Evolutionary conservation across 2,797 vertebrate species (phyloP).

Genomic region (Dryobates pubescens): DNA sequence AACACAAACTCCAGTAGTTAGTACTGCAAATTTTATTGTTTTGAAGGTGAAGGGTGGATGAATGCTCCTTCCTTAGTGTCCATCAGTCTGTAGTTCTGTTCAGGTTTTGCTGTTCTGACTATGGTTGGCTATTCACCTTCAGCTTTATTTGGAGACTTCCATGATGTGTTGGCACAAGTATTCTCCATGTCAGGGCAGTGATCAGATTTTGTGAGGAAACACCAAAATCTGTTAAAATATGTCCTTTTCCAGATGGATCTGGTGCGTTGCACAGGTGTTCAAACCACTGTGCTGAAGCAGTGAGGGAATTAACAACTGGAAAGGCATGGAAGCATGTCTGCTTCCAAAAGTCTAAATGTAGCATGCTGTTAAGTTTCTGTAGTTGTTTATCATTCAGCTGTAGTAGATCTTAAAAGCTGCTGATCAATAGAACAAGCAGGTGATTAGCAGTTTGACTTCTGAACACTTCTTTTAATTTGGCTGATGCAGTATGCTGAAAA

Average conservation of each 20-base stretch:
- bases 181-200: background rate
- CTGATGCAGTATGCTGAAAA: background rate
- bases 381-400: background rate
- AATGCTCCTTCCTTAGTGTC: no score
- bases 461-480: background rate
- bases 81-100: background rate
- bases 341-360: background rate
- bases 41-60: background rate
- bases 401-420: background rate
- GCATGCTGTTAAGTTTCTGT: background rate
- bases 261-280: background rate
- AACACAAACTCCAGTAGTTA: background rate
- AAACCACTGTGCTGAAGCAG: background rate
- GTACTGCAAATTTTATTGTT: background rate
- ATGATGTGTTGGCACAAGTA: background rate
- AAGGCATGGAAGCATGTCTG: background rate
- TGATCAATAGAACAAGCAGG: constrained; percentile 40
- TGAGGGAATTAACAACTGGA: background rate
- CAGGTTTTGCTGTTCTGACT: background rate
- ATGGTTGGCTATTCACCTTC: background rate
- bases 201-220: background rate
- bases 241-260: background rate
- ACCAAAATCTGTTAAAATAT: background rate
- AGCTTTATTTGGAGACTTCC: background rate
- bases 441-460: constrained; percentile 23